Evolutionary conservation across 2,113 vertebrate species (phyloP).

Genomic region (Regulus satrapa): DNA sequence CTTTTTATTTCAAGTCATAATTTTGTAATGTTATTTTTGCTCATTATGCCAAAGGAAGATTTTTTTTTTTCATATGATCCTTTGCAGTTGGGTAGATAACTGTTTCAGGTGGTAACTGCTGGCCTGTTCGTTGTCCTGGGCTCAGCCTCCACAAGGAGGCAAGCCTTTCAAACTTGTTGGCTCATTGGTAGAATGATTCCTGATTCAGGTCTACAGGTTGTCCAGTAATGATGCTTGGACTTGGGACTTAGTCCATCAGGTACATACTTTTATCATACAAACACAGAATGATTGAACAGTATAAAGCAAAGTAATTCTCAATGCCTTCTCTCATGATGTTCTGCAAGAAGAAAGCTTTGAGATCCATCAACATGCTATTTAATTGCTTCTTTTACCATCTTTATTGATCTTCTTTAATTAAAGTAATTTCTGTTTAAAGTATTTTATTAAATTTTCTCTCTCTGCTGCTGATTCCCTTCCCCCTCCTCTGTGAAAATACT

Average conservation of each 20-base stretch:
- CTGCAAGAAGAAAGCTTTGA: neutral
- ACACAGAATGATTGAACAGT: neutral
- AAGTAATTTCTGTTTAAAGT: neutral
- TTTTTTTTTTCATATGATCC: neutral
- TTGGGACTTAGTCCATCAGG: neutral
- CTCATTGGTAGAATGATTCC: neutral
- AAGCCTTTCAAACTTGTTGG: neutral
- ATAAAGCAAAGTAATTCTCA: neutral
- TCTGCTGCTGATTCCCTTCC: neutral
- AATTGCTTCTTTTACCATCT: neutral
- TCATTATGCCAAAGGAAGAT: neutral
- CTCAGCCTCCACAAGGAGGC: neutral
- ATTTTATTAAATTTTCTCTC: neutral
- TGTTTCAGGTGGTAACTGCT: neutral
- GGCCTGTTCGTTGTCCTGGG: neutral
- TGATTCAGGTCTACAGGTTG: neutral
- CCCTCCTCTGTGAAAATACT: neutral
- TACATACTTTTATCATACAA: neutral
- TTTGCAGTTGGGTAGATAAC: neutral
- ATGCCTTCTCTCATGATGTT: neutral
- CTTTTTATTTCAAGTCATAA: neutral
- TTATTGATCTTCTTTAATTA: neutral
- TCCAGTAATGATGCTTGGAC: neutral
- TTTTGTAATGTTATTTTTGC: constrained; percentile 12
- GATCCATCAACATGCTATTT: neutral